These are phyloP conservation scores for Xiphophorus couchianus DNA, from an alignment of 2,113 vertebrate genomes.

Conservation along the genomic window DNA sequence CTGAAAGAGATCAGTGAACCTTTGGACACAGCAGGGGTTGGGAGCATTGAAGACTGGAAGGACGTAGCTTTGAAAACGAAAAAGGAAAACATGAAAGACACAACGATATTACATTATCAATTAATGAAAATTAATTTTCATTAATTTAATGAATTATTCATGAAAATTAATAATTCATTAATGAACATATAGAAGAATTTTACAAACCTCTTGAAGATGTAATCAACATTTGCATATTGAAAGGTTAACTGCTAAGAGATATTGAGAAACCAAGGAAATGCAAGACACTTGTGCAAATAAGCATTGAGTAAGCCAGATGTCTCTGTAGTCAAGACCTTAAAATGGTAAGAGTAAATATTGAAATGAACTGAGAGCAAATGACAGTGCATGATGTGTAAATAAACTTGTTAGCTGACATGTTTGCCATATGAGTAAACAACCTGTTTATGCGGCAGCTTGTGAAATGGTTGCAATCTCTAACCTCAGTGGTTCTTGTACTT, in stretches of 20 bases:
- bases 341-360: neutral
- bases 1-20: constrained; percentile 64
- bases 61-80: neutral
- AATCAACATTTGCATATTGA: too few relatives aligned
- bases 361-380: neutral
- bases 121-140: too few relatives aligned
- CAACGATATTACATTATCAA: neutral
- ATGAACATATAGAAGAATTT: neutral
- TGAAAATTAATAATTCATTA: neutral
- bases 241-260: too few relatives aligned
- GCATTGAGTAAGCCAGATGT: neutral
- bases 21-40: constrained; percentile 58
- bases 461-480: neutral
- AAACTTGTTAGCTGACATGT: constrained; percentile 10
- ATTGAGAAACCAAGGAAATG: neutral
- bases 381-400: constrained; percentile 1
- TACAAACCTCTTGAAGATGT: too few relatives aligned
- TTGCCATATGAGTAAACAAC: constrained; percentile 4
- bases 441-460: neutral
- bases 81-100: constrained; percentile 23
- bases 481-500: neutral
- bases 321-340: neutral
- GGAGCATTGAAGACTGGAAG: constrained; percentile 41
- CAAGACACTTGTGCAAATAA: neutral
- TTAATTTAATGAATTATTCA: too few relatives aligned